Evolutionary conservation across 2,888 invertebrate species (phyloP).

Genomic region (Cancer borealis): DNA sequence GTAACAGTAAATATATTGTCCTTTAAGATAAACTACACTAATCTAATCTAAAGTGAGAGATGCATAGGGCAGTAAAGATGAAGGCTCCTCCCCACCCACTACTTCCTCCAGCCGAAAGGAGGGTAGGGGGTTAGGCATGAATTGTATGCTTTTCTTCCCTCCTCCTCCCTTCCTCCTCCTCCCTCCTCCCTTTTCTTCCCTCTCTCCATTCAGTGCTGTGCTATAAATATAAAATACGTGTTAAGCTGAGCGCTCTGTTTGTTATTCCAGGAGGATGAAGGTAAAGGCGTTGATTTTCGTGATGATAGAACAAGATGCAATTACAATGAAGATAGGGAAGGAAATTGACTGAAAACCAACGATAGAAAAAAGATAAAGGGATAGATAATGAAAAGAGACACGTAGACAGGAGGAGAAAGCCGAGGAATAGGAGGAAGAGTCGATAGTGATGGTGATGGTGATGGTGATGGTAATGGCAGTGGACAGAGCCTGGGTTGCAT

Average conservation of each 20-base stretch:
- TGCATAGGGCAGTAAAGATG: too few relatives aligned
- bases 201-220: neutral
- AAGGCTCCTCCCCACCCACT: too few relatives aligned
- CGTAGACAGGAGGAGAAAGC: neutral
- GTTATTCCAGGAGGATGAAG: too few relatives aligned
- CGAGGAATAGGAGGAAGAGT: neutral
- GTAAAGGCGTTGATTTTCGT: too few relatives aligned
- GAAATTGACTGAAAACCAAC: neutral
- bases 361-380: neutral
- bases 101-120: too few relatives aligned
- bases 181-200: neutral
- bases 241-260: too few relatives aligned
- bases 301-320: neutral
- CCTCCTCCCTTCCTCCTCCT: too few relatives aligned
- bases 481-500: neutral
- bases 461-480: neutral
- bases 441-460: neutral
- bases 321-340: neutral
- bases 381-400: neutral
- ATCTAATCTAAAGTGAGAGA: too few relatives aligned
- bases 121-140: too few relatives aligned
- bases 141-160: too few relatives aligned
- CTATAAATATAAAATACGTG: neutral
- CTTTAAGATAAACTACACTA: too few relatives aligned
- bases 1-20: too few relatives aligned